Conservation (phyloP, 1,140 invertebrate species). For the Scaptomyza pallida region DNA sequence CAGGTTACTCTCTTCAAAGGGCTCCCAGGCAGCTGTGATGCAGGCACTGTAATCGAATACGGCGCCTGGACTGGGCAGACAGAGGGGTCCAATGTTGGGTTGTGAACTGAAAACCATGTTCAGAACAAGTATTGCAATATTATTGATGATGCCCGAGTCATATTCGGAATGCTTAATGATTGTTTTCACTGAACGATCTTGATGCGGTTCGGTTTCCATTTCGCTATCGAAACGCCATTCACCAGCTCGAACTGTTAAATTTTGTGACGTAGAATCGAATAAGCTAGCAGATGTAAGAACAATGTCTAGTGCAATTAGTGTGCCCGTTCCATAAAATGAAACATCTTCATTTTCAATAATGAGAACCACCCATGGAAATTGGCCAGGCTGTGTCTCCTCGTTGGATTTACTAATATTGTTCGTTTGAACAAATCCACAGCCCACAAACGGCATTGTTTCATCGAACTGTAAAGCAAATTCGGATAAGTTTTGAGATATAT, state of each 20-base stretch:
- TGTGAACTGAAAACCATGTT: background rate
- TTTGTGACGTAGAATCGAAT: background rate
- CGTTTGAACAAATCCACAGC: conserved; percentile 1
- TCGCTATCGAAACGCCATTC: conserved; percentile 17
- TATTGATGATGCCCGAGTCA: background rate
- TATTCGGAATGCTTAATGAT: background rate
- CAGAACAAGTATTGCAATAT: conserved; percentile 10
- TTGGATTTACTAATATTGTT: no score
- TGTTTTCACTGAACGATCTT: background rate
- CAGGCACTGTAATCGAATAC: conserved; percentile 1
- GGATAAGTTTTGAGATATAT: no score
- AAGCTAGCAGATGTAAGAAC: conserved; percentile 11
- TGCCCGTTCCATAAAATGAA: conserved; percentile 1
- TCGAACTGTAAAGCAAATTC: background rate
- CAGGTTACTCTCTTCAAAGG: no score
- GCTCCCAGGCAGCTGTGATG: conserved; percentile 1
- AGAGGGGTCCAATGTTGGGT: conserved; percentile 22
- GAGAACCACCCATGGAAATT: conserved; percentile 23
- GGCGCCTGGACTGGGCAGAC: background rate
- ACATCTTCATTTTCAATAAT: background rate
- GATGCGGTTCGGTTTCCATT: background rate
- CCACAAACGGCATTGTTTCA: no score
- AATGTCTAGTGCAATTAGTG: conserved; percentile 11
- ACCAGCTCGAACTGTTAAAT: conserved; percentile 10
- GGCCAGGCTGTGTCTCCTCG: background rate